Percentiles rank a stretch among this genome's conserved stretches.
phyloP scores from a whole-genome alignment of 2,113 vertebrate species.

The Atractosteus spatula region DNA sequence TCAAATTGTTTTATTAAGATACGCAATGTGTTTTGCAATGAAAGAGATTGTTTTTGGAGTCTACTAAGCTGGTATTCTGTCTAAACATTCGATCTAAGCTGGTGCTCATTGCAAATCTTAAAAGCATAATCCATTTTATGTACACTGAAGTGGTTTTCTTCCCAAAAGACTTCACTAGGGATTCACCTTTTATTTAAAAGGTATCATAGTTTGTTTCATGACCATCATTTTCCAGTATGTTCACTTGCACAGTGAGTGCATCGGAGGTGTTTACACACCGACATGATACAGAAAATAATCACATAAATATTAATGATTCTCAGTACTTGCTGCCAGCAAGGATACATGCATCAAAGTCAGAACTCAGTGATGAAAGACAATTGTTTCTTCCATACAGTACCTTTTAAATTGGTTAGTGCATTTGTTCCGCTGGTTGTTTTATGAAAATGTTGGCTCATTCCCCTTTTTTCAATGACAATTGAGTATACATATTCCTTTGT shows the following conservation, averaged over 20 bases:
- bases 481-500: too few species aligned
- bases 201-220: constrained; percentile 24
- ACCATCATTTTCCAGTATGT: constrained; percentile 30
- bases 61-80: too few species aligned
- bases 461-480: background rate
- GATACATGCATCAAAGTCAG: constrained; percentile 28
- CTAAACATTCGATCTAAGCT: too few species aligned
- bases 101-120: too few species aligned
- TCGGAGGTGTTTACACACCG: constrained; percentile 40
- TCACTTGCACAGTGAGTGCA: constrained; percentile 30
- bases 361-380: constrained; percentile 23
- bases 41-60: too few species aligned
- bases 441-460: background rate
- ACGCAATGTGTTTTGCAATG: too few species aligned
- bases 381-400: constrained; percentile 24
- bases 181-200: constrained; percentile 24
- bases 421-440: constrained; percentile 1
- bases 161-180: background rate
- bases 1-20: too few species aligned
- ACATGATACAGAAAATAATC: constrained; percentile 43
- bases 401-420: constrained; percentile 1
- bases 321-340: constrained; percentile 32
- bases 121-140: background rate
- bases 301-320: constrained; percentile 49
- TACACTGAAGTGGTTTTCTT: background rate